A percentile compares a stretch with the other conserved stretches of the same genome.
Evolutionary conservation across 92 coral and sea anemone genomes (phyloP).

Genomic region (Parazoanthus swiftii): DNA sequence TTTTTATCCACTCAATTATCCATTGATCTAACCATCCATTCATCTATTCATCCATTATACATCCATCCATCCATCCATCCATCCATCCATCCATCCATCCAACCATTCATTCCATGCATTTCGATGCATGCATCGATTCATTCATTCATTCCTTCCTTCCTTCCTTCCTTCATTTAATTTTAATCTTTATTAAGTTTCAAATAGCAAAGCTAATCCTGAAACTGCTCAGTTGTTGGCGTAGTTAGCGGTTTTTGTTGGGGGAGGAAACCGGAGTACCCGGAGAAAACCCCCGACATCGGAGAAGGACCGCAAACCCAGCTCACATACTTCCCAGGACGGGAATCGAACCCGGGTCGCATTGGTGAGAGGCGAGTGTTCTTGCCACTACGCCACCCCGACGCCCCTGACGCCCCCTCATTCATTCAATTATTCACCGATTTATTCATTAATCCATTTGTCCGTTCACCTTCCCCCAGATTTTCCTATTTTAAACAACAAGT

Average conservation of each 20-base stretch:
- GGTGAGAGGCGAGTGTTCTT: too few species aligned
- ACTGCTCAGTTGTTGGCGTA: too few species aligned
- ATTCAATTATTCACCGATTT: not conserved
- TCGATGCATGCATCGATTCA: not conserved
- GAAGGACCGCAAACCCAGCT: too few species aligned
- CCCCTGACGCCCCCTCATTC: too few species aligned
- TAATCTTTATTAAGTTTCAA: too few species aligned
- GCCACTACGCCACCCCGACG: too few species aligned
- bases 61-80: not conserved
- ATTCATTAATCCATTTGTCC: not conserved
- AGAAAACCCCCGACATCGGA: too few species aligned
- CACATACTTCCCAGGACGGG: too few species aligned
- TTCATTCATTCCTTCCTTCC: not conserved
- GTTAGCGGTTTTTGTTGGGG: too few species aligned
- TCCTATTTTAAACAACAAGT: not conserved
- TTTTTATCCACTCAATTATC: not conserved
- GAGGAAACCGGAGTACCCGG: too few species aligned
- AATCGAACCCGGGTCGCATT: too few species aligned
- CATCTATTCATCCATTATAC: not conserved
- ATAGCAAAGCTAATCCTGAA: too few species aligned
- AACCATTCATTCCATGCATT: not conserved
- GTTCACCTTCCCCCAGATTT: not conserved
- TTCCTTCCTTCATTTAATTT: not conserved
- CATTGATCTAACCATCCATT: not conserved
- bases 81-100: not conserved